phyloP scores from a whole-genome alignment of 2,888 invertebrate genomes.

The Dicranocentrus wangi region DNA sequence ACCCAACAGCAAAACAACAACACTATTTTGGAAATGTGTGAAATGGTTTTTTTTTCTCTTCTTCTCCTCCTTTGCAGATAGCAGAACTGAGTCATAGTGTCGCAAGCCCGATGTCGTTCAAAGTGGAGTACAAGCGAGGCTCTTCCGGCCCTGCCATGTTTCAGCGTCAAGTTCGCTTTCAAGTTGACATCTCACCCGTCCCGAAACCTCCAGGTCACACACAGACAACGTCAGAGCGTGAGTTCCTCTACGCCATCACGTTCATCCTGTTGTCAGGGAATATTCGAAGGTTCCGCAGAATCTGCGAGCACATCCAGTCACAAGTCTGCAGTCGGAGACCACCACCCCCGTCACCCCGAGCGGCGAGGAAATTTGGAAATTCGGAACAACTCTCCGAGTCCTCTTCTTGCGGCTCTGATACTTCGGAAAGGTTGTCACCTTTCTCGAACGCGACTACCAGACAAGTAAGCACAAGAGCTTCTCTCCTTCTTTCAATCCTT shows the following conservation, averaged over 20 bases:
- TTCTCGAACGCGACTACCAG: constrained; percentile 76
- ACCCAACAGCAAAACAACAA: no score
- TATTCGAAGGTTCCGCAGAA: constrained; percentile 92
- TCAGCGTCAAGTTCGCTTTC: constrained; percentile 95
- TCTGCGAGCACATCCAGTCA: constrained; percentile 96
- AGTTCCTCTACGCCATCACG: constrained; percentile 91
- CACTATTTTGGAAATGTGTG: no score
- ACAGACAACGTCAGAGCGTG: constrained; percentile 74
- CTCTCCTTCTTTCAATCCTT: no score
- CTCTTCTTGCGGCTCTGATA: constrained; percentile 82
- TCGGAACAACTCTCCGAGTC: constrained; percentile 82
- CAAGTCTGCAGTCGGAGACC: constrained; percentile 81
- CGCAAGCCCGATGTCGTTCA: constrained; percentile 97
- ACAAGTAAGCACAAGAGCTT: constrained; percentile 75
- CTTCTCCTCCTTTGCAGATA: constrained; percentile 80
- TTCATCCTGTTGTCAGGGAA: constrained; percentile 96
- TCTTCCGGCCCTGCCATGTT: constrained; percentile 97
- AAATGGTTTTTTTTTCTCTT: constrained; percentile 5
- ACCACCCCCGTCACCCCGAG: constrained; percentile 81
- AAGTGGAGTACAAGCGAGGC: constrained; percentile 96
- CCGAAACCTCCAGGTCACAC: constrained; percentile 79
- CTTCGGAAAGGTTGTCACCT: constrained; percentile 80
- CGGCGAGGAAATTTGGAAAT: constrained; percentile 78
- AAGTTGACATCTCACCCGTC: constrained; percentile 78
- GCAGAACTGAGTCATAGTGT: constrained; percentile 97